Percentiles rank a stretch among this genome's conserved stretches.
These are phyloP conservation scores for Drosophila neutralis DNA, from an alignment of 2,888 invertebrate species.

Conservation along the genomic window DNA sequence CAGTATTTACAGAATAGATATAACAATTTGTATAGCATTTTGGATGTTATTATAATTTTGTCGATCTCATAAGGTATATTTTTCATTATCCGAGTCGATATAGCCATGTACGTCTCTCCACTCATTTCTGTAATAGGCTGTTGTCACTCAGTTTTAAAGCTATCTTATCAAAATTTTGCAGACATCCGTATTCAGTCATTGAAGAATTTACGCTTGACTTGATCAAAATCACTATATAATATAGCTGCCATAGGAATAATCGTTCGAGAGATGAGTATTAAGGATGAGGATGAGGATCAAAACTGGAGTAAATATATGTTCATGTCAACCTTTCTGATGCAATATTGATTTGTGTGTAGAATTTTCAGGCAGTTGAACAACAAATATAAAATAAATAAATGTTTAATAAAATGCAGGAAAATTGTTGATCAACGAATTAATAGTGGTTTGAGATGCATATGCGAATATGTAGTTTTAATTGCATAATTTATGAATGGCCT, in stretches of 20 bases:
- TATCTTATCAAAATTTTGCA: too few relatives aligned
- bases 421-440: background rate
- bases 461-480: background rate
- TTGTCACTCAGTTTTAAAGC: too few relatives aligned
- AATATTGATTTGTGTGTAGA: background rate
- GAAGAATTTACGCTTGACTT: background rate
- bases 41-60: background rate
- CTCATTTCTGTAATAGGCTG: too few relatives aligned
- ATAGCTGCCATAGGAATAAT: background rate
- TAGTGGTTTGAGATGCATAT: background rate
- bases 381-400: background rate
- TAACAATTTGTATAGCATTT: background rate
- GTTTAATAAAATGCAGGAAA: background rate
- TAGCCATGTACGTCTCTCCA: background rate
- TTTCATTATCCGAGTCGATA: background rate
- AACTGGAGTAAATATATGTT: background rate
- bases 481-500: background rate
- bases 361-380: background rate
- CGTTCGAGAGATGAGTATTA: background rate
- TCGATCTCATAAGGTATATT: background rate
- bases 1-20: too few relatives aligned
- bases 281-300: background rate
- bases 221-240: background rate
- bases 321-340: background rate
- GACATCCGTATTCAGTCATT: too few relatives aligned